A percentile compares a stretch with the other conserved stretches of the same genome.
Evolutionary conservation across 2,797 vertebrate species (phyloP).

Genomic region (Pangasius mekongensis): DNA sequence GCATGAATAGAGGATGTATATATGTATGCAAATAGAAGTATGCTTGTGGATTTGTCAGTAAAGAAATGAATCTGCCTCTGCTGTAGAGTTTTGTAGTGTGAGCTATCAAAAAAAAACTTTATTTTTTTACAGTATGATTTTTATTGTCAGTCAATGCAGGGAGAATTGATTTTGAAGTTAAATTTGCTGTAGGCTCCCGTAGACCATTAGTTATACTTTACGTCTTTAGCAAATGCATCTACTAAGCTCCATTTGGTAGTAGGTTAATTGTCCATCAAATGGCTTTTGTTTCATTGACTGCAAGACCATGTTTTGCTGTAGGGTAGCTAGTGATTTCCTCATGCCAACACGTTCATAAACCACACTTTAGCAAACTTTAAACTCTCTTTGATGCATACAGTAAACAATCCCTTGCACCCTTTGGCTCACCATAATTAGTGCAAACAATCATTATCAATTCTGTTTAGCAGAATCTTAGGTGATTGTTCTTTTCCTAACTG

Average conservation of each 20-base stretch:
- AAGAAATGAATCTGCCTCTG: not conserved
- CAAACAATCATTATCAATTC: conserved; percentile 8
- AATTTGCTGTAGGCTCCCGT: not conserved
- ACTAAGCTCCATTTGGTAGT: not conserved
- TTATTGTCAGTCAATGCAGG: not conserved
- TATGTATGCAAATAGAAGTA: conserved; percentile 13
- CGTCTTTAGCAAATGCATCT: not conserved
- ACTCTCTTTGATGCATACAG: not conserved
- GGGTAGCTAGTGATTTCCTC: not conserved
- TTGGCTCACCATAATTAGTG: not conserved
- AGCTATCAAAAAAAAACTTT: not conserved
- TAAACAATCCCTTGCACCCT: not conserved
- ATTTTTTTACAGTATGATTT: not conserved
- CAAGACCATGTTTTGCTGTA: not conserved
- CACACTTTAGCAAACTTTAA: not conserved
- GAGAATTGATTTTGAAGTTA: not conserved
- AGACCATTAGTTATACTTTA: not conserved
- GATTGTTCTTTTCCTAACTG: not conserved
- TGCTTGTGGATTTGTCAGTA: not conserved
- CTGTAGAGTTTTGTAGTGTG: not conserved
- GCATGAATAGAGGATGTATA: conserved; percentile 17
- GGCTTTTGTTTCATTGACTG: not conserved
- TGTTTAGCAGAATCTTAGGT: not conserved
- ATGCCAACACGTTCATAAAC: not conserved
- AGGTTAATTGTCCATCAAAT: not conserved